phyloP scores from a whole-genome alignment of 2,797 vertebrate species.

The Brachyalestes nurse region DNA sequence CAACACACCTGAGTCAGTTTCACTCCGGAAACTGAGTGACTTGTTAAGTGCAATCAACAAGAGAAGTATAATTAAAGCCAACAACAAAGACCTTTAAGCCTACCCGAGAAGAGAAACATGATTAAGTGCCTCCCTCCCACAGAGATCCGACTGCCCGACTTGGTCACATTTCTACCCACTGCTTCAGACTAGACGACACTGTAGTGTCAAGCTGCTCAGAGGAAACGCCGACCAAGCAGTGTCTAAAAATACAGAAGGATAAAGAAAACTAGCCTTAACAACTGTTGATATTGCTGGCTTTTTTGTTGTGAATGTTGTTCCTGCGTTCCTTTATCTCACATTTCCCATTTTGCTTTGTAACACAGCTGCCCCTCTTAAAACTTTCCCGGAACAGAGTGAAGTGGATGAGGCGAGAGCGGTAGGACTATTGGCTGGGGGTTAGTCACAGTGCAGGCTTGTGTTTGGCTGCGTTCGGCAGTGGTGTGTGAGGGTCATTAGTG shows the following conservation, averaged over 20 bases:
- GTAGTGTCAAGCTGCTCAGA: too few species aligned
- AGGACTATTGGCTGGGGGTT: slow-evolving; percentile 25
- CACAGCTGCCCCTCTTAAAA: not conserved
- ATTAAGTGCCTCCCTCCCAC: too few species aligned
- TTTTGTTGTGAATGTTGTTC: not conserved
- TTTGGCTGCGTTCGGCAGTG: slow-evolving; percentile 25
- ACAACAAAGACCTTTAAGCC: too few species aligned
- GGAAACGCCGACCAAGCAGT: too few species aligned
- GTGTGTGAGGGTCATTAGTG: slow-evolving; percentile 46
- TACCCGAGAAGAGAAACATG: too few species aligned
- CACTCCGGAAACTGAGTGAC: too few species aligned
- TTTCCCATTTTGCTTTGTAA: not conserved
- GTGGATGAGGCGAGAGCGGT: slow-evolving; percentile 1
- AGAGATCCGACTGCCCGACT: too few species aligned
- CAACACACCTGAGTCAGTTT: too few species aligned
- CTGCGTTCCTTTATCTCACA: not conserved
- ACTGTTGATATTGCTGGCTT: not conserved
- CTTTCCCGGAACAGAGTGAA: not conserved
- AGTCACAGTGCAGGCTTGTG: slow-evolving; percentile 19
- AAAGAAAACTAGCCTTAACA: not conserved
- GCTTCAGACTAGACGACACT: too few species aligned
- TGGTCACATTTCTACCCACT: too few species aligned
- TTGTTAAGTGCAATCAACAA: too few species aligned
- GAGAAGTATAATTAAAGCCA: too few species aligned
- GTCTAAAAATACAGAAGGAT: not conserved